These are phyloP conservation scores for Turdus rufiventris DNA, from an alignment of 2,113 vertebrate species.

Conservation along the genomic window DNA sequence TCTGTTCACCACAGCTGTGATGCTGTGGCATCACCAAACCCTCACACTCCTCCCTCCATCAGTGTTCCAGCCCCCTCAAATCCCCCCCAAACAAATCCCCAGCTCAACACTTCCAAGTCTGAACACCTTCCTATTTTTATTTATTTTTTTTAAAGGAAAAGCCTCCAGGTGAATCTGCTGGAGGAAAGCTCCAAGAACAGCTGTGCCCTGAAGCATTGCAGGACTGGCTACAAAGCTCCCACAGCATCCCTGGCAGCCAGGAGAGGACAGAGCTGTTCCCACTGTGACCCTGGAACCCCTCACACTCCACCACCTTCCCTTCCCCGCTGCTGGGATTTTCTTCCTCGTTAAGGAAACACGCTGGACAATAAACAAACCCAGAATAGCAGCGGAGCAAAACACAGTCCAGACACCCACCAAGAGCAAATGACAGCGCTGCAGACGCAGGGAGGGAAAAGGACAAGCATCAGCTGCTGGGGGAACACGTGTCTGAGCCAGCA, in stretches of 20 bases:
- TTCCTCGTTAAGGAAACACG: background rate
- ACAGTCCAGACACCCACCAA: background rate
- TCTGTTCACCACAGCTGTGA: rapidly evolving
- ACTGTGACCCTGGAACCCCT: background rate
- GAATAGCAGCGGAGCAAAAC: background rate
- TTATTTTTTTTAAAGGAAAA: background rate
- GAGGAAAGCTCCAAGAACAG: background rate
- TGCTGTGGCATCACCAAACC: background rate
- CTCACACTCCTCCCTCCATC: background rate
- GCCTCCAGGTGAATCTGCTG: background rate
- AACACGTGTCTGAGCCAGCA: background rate
- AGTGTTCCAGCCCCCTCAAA: rapidly evolving
- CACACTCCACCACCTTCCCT: background rate
- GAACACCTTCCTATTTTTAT: background rate
- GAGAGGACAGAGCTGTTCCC: background rate
- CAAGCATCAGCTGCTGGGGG: background rate
- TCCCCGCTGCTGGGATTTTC: background rate
- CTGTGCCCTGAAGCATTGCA: rapidly evolving
- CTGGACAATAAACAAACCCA: background rate
- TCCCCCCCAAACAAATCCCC: background rate
- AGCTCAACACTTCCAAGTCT: background rate
- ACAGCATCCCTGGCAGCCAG: background rate
- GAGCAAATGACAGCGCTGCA: background rate
- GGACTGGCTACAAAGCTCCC: background rate
- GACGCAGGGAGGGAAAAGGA: background rate